Base-by-base conservation (phyloP, 2,113 vertebrate species). In the Peucedramus taeniatus region DNA sequence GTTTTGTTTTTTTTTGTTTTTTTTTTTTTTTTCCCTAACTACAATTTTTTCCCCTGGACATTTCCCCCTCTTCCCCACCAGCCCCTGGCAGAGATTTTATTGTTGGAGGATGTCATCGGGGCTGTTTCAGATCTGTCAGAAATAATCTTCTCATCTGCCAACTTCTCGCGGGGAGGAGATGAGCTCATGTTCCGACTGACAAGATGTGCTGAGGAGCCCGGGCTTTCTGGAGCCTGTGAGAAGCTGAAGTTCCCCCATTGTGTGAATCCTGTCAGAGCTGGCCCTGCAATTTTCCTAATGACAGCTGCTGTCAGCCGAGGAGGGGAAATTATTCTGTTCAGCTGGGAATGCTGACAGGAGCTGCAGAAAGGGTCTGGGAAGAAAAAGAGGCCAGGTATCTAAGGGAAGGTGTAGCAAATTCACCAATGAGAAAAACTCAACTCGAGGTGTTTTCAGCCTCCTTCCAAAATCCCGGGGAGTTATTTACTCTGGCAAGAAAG, bases 81-180 rank as follows among this genome's bases (percentile, higher is more conserved):
- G 15, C 50, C 66, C 84, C 83, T 88, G 75, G 14, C 89, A 75
- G 76, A 86, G 70, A 87, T 78, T 87, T 79, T 89, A 79, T 61
- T 68, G 92, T 59, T 76, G 66, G 92, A 96, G 92, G 57, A 82
- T 97, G 95, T 96, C 96, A 97, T 49, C 45, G n/a, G 89, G 61
- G 92, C 96, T 96, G 94, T 94, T 98, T 98, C 97, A 94, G 95
- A 97, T 97, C 97, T 98, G 97, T 98, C 97, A 98, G 91, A 95
- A 97, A 84, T 95, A 96, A 98, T 98, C 96, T 97, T 95, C 96
- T 96, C 78, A 98, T 97, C 96, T 98, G 97, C 96, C 97, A 98
- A 66, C 68, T 95, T 89, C 92, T 96, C 96, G 50, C 83, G 42
- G 94, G 95, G 94, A 94, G 84, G 94, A 94, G 95, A 97, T 95